phyloP scores from a whole-genome alignment of 2,797 vertebrate species.

The Botia almorhae region DNA sequence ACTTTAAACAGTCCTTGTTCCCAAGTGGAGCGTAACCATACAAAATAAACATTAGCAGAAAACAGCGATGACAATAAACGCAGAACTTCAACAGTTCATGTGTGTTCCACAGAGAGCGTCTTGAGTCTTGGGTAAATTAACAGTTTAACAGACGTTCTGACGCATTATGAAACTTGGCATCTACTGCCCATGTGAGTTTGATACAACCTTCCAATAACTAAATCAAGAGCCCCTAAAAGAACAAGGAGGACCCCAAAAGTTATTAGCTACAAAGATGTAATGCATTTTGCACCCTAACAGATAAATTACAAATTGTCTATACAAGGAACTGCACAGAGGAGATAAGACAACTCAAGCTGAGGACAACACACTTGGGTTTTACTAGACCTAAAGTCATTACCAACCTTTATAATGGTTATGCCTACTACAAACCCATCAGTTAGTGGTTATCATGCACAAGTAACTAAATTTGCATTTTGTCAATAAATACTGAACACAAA shows the following conservation, averaged over 20 bases:
- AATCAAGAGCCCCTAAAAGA: conserved; percentile 37
- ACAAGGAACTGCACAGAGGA: conserved; percentile 42
- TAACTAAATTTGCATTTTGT: neutral
- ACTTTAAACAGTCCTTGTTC: conserved; percentile 28
- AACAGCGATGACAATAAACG: conserved; percentile 32
- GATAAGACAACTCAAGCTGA: conserved; percentile 52
- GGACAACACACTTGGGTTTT: neutral
- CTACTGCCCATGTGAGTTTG: neutral
- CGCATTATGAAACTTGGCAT: neutral
- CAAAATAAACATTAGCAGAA: conserved; percentile 51
- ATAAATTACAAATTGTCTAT: conserved; percentile 43
- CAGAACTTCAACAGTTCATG: conserved; percentile 1
- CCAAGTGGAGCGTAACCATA: conserved; percentile 29
- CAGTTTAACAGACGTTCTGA: neutral
- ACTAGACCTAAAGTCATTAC: neutral
- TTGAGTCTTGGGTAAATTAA: neutral
- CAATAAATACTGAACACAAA: neutral
- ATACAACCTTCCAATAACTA: conserved; percentile 24
- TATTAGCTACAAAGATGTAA: conserved; percentile 15
- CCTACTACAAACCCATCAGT: neutral
- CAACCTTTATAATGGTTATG: conserved; percentile 3
- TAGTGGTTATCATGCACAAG: neutral
- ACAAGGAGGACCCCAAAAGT: conserved; percentile 39
- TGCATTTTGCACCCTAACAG: conserved; percentile 34
- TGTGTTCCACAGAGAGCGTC: neutral